Base-by-base conservation (phyloP, 1,140 invertebrate species). In the Drosophila bocqueti region DNA sequence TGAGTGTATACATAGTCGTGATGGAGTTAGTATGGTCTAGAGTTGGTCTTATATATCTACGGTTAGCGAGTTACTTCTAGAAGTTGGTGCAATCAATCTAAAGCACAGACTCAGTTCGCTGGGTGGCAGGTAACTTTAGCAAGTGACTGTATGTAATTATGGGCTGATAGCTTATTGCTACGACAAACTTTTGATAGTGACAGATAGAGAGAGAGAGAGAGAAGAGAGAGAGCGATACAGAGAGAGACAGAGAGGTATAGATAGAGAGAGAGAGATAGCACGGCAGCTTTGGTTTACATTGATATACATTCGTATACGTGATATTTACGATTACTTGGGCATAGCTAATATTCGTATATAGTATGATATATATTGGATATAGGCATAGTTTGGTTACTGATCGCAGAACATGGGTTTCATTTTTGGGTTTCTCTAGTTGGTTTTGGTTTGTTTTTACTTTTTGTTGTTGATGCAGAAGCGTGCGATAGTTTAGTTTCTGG, bases 401-500 rank as follows among this genome's bases (percentile, higher is more conserved):
- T 87, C 85, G 84, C 84, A 87, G 74, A 72, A 86, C 81, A 90
- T 87, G 84, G 69, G 77, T 72, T 77, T 89, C 67, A 36, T 69
- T 84, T 81, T 69, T 74, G 73, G 59, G 65, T 54, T 57, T 79
- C 57, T 76, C 43, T 85, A 68, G 58, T 52, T 71, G 63, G 46
- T 46, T 55, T 49, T 62, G n/a, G 29, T 34, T 54, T 55, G 8
- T 10, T 36, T 55, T 31, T 31, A 31, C 16, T 55, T 49, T 73
- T 40, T 38, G 45, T 69, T 64, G 58, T 77, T 91, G 89, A 92
- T 92, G 91, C 91, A 92, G 84, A 92, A 92, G 91, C 91, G 91
- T 92, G 91, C 91, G 86, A 71, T 91, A 74, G 55, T 91, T 83
- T 92, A 91, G 67, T 76, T 90, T 91, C 73, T 72, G 75, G 62